Base-by-base conservation (phyloP, 1,140 invertebrate genomes). In the Pogonomyrmex californicus region DNA sequence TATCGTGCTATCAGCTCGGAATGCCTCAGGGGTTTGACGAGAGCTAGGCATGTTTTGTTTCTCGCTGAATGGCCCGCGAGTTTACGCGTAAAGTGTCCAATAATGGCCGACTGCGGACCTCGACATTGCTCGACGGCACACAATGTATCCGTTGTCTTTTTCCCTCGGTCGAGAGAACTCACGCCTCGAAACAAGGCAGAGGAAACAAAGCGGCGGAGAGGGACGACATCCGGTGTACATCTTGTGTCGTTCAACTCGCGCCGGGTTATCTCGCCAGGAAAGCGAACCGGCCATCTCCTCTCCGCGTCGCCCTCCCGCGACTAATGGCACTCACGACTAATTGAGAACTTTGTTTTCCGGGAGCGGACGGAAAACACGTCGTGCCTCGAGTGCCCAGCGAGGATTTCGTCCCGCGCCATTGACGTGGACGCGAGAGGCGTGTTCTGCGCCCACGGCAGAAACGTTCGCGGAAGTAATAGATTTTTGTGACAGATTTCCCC, bases 201-300 rank as follows among this genome's bases (percentile, higher is more conserved):
- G 77, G 77, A 82, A 86, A 88, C 85, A 83, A 87, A 90, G 78
- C 87, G 83, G 41, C 79, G 23, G 62, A 81, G 62, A 82, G 85
- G 66, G 66, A 88, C 75, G 87, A 88, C 89, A 88, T 90, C 87
- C 89, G 87, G 87, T 85, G 58, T 38, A 66, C 68, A 73, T 68
- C 63, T 63, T 63, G 87, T 88, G 87, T 90, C 89, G 87, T 90
- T 90, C 88, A 90, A 90, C 88, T 83, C 86, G 51, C 78, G 76
- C 44, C 44, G 44, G 87, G 86, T 89, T 89, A 89, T 89, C 88
- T 89, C 81, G 78, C 51, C 79, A 83, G 86, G 66, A 87, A 87
- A 87, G 62, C 68, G 56, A 47, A 81, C 60, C 51, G 78, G 56
- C 60, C 47, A 47, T 82, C 87, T 71, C 71, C 51, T 12, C 44